phyloP scores from a whole-genome alignment of 2,888 invertebrate genomes.

The Heliconius sara region DNA sequence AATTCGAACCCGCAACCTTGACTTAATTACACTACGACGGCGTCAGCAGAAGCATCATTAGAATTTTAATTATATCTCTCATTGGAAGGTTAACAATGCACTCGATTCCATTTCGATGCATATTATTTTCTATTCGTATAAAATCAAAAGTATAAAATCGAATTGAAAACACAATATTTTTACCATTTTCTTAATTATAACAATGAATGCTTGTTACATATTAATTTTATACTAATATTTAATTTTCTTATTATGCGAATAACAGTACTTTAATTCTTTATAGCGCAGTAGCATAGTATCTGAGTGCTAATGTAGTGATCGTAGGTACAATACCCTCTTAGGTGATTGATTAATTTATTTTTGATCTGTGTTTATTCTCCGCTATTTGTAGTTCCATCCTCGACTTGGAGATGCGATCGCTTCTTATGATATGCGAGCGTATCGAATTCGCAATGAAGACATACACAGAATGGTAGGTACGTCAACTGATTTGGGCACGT shows the following conservation, averaged over 20 bases:
- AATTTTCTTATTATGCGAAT: not conserved
- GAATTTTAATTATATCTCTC: slow-evolving; percentile 12
- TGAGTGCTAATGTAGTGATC: no score
- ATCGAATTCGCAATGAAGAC: no score
- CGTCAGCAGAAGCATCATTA: not conserved
- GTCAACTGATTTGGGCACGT: no score
- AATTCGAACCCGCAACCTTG: not conserved
- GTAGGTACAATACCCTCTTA: no score
- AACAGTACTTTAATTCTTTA: not conserved
- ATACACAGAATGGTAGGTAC: no score
- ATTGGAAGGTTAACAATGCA: slow-evolving; percentile 11
- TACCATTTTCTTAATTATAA: not conserved
- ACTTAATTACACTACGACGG: not conserved
- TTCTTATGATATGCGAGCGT: no score
- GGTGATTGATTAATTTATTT: no score
- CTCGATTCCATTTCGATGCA: not conserved
- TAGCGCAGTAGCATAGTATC: no score
- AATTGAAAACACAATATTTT: not conserved
- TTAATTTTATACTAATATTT: not conserved
- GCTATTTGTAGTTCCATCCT: no score
- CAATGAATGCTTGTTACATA: not conserved
- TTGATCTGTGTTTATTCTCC: no score
- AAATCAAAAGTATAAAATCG: not conserved
- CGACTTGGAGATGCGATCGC: no score
- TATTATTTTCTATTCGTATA: not conserved